These are phyloP conservation scores for Oriolus oriolus DNA, from an alignment of 2,113 vertebrate species.

Conservation along the genomic window DNA sequence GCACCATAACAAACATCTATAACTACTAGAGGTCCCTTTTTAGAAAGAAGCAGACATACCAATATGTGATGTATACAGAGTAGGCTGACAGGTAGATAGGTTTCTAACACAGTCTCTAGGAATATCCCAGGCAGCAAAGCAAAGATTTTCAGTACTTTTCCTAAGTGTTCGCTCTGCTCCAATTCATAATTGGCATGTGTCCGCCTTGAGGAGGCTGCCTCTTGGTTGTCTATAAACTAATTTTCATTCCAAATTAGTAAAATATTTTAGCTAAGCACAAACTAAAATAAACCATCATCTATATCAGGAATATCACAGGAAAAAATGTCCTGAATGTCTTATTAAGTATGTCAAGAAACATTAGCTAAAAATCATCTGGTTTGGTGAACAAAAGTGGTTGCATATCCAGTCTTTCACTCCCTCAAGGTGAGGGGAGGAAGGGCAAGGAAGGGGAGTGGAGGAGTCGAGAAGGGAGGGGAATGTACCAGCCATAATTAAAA, in stretches of 20 bases:
- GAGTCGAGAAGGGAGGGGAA: neutral
- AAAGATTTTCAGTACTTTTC: neutral
- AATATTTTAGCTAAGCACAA: neutral
- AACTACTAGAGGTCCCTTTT: neutral
- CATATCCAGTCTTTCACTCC: neutral
- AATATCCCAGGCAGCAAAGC: neutral
- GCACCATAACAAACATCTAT: rapidly evolving
- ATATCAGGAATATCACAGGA: neutral
- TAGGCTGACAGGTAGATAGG: neutral
- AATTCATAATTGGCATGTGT: rapidly evolving
- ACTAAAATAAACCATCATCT: neutral
- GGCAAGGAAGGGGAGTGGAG: neutral
- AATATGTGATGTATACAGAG: neutral
- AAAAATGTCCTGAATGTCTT: neutral
- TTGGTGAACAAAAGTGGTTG: neutral
- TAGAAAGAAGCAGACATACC: neutral
- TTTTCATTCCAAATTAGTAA: neutral
- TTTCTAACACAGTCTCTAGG: neutral
- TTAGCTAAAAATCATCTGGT: neutral
- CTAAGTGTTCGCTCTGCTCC: neutral
- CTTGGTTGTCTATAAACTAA: neutral
- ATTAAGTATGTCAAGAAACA: neutral
- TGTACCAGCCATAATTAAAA: neutral
- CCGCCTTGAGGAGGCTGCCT: neutral
- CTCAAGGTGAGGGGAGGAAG: rapidly evolving